Conservation (phyloP, 2,113 vertebrate species). For the Chitala chitala region DNA sequence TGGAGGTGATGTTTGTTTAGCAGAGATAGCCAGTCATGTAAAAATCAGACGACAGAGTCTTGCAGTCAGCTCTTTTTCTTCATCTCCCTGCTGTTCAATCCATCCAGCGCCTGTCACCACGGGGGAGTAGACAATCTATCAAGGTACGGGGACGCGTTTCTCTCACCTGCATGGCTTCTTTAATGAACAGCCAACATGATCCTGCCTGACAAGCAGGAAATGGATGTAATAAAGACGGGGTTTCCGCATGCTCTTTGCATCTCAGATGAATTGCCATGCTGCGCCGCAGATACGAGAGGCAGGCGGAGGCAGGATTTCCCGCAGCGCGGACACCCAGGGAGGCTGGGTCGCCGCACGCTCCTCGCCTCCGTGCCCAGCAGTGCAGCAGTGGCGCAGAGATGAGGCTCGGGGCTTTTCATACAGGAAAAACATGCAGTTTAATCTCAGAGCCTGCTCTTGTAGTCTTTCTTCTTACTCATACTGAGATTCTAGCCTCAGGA, state of each 20-base stretch:
- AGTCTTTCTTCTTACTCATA: background rate
- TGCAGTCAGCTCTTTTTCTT: slow-evolving; percentile 87
- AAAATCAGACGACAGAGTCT: slow-evolving; percentile 89
- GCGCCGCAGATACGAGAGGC: slow-evolving; percentile 91
- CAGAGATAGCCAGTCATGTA: slow-evolving; percentile 87
- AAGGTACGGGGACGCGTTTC: slow-evolving; percentile 97
- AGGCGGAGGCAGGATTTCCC: slow-evolving; percentile 87
- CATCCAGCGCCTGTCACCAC: slow-evolving; percentile 83
- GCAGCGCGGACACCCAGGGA: slow-evolving; percentile 48
- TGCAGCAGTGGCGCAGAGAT: background rate
- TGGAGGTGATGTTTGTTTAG: slow-evolving; percentile 7
- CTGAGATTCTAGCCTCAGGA: background rate
- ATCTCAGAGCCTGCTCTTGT: background rate
- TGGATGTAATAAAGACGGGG: slow-evolving; percentile 99
- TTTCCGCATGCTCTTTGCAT: slow-evolving; percentile 99
- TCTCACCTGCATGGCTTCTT: slow-evolving; percentile 99
- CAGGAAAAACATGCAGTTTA: background rate
- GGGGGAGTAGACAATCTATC: slow-evolving; percentile 99
- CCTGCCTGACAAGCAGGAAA: slow-evolving; percentile 99
- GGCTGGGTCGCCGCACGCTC: slow-evolving; percentile 57
- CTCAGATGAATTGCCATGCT: slow-evolving; percentile 99
- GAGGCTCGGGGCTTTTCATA: background rate
- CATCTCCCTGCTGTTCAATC: slow-evolving; percentile 76
- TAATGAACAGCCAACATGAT: slow-evolving; percentile 99
- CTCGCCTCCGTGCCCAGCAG: slow-evolving; percentile 19